Evolutionary conservation across 2,888 invertebrate genomes (phyloP), one percentile per base, ranked within the genome.

Genomic region (Venusia cambrica): DNA sequence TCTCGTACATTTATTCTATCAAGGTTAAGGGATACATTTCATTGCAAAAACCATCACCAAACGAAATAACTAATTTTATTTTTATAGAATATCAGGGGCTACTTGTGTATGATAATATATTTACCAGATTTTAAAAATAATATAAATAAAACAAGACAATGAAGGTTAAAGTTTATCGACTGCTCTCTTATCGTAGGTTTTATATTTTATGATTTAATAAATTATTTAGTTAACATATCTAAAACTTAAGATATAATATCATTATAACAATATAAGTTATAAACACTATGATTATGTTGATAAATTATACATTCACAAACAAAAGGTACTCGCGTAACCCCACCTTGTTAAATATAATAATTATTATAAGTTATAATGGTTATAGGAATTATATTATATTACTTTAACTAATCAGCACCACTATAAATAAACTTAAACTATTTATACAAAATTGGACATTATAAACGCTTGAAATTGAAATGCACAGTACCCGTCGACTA

Each of bases 401-500:
- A 64, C 61, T 63, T n/a, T 66, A 76, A 18, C 58, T 73, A 66
- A 62, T 63, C 61, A 83, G 73, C 78, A 81, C 76, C 76, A 43
- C 61, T 48, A 60, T 53, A 64, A 50, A 66, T 53, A 55, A 48
- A 32, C 53, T 54, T 61, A 65, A 24, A 13, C 51, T 69, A 73
- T 79, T 73, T 76, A 51, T 79, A 83, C 84, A 84, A 84, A 80
- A 84, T 78, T 80, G 80, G 81, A 85, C 83, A 77, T 20, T 64
- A 68, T 62, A 66, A 67, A 73, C 62, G 54, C 54, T 56, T 49
- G 53, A 62, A 67, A 57, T 34, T 66, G 68, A 78, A 84, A 84
- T 83, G 81, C 84, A 81, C 78, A 76, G 72, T 78, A 84, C 87
- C 87, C 87, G 85, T 87, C 87, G 81, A 84, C 83, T 87, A 76